Base-by-base conservation (phyloP, 2,113 vertebrate species). In the Balaeniceps rex region DNA sequence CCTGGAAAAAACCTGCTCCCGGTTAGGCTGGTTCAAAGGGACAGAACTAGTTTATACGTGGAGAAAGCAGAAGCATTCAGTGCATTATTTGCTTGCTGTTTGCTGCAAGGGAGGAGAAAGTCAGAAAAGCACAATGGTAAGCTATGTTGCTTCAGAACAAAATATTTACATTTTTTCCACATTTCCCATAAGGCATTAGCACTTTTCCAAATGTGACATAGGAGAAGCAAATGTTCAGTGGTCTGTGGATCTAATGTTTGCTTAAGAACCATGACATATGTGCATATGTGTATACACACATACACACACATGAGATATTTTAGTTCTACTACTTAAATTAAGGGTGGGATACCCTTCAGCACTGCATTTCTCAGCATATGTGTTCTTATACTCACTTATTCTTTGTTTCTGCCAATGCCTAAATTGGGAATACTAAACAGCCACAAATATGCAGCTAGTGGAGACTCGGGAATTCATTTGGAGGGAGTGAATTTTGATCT, bases 331-430 rank as follows among this genome's bases (percentile, higher is more conserved):
- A 7, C 76, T 87, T 46, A 79, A 96, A 88, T 33, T 18, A 47
- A 84, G 88, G 92, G 76, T 93, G 92, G 86, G 82, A 94, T 38
- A 78, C 84, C 91, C 88, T 82, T 93, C 87, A 91, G 74, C 88
- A 9, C 88, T 18, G 88, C 65, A 31, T 93, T 90, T 77, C 88
- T 84, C 88, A 79, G 83, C 88, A 57, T 83, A 52, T 92, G 83
- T 72, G 83, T 10, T 90, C 93, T 64, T 57, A 71, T 60, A 26
- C 58, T 91, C 79, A 6, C 77, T 46, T 42, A 16, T 6, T 55
- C 87, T 84, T 92, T 25, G 36, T 79, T 57, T 9, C 75, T 93
- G 77, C 88, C 86, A 63, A 7, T 17, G 81, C 74, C 94, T 83
- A 77, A 94, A 85, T 33, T 31, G 85, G 88, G 77, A 90, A 78